Percentiles rank a stretch among this genome's conserved stretches.
Evolutionary conservation across 53 echinoderm and acorn worm species (phyloP).

Genomic region (Arbacia lixula): DNA sequence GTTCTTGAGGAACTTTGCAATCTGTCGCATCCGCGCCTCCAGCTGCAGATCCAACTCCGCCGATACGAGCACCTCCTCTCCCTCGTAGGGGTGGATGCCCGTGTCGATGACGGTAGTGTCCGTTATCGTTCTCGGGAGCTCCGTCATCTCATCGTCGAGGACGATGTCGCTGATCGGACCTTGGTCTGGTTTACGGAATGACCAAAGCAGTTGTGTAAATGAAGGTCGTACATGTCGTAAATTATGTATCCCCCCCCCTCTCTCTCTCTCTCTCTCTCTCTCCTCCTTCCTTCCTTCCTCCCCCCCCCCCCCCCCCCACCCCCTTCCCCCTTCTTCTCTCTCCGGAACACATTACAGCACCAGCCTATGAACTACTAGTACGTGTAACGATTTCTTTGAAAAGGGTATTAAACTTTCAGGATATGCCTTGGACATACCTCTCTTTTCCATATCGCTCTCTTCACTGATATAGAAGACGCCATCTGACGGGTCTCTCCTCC

Average conservation of each 20-base stretch:
- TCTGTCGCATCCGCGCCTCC: neutral
- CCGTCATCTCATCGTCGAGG: conserved; percentile 3
- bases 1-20: neutral
- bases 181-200: no score
- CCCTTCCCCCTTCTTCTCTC: no score
- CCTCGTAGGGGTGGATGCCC: neutral
- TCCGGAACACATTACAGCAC: no score
- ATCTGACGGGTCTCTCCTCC: neutral
- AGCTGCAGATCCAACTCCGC: conserved; percentile 7
- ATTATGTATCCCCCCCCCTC: no score
- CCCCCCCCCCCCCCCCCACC: no score
- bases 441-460: neutral
- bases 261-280: no score
- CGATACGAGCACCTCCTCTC: conserved; percentile 12
- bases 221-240: no score
- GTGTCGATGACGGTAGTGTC: neutral
- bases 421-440: neutral
- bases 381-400: no score
- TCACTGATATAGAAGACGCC: conserved; percentile 7
- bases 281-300: no score
- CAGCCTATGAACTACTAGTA: no score
- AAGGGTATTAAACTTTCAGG: no score
- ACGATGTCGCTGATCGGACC: neutral
- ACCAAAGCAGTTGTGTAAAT: no score
- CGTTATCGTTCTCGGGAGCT: neutral